Conservation (phyloP, 64 coral and sea anemone genomes). For the Acropora tenuis region DNA sequence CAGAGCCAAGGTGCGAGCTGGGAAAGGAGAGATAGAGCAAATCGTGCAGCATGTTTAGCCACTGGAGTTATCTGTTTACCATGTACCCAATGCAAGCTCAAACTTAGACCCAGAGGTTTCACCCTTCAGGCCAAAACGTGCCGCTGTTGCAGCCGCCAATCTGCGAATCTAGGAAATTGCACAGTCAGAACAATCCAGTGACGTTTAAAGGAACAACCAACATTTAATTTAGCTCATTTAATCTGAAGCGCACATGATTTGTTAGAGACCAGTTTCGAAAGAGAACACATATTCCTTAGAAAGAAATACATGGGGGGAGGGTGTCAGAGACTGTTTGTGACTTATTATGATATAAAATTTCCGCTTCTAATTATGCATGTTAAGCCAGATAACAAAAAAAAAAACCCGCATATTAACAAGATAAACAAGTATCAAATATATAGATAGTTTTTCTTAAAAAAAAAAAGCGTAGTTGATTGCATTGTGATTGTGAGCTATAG, state of each 20-base stretch:
- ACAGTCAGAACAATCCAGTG: background rate
- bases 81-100: background rate
- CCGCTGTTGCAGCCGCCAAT: background rate
- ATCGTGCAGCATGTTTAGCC: conserved; percentile 24
- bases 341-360: too few species aligned
- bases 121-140: background rate
- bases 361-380: too few species aligned
- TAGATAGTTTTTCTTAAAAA: too few species aligned
- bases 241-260: background rate
- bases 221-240: background rate
- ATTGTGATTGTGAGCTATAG: too few species aligned
- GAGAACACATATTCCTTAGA: background rate
- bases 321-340: background rate
- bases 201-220: background rate
- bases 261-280: background rate
- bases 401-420: too few species aligned
- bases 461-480: too few species aligned
- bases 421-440: too few species aligned
- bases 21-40: conserved; percentile 10
- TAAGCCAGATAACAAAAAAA: too few species aligned
- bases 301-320: background rate
- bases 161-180: background rate
- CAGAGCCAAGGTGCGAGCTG: background rate
- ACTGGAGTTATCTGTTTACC: conserved; percentile 4
- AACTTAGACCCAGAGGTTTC: background rate